phyloP scores from a whole-genome alignment of 2,888 invertebrate genomes.

The Macaria liturata region DNA sequence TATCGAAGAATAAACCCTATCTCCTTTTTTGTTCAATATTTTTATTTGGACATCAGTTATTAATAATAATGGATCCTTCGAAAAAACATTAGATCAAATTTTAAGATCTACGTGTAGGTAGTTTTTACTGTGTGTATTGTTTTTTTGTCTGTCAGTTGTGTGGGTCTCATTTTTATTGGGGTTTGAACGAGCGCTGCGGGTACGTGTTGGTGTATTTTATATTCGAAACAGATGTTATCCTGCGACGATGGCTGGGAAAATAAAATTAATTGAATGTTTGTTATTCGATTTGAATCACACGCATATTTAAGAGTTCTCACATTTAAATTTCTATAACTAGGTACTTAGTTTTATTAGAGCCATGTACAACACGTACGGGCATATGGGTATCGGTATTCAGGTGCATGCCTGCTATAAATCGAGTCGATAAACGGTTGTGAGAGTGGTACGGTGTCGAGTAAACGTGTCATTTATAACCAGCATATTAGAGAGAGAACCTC shows the following conservation, averaged over 20 bases:
- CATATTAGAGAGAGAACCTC: conserved; percentile 45
- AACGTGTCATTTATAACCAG: conserved; percentile 24
- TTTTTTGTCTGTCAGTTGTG: conserved; percentile 73
- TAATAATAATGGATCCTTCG: conserved; percentile 78
- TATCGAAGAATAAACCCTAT: conserved; percentile 64
- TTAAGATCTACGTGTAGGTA: conserved; percentile 73
- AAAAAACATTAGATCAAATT: conserved; percentile 74
- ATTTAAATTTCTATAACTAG: conserved; percentile 46
- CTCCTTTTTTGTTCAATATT: conserved; percentile 65
- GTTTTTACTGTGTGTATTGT: conserved; percentile 27
- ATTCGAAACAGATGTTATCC: conserved; percentile 81
- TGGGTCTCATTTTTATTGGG: conserved; percentile 72
- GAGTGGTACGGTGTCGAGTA: conserved; percentile 15
- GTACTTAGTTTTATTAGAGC: conserved; percentile 36
- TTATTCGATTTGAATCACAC: conserved; percentile 69
- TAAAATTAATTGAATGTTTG: conserved; percentile 78
- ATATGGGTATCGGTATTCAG: conserved; percentile 39
- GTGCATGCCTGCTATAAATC: conserved; percentile 32
- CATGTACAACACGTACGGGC: conserved; percentile 39
- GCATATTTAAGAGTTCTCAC: conserved; percentile 68
- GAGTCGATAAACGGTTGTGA: conserved; percentile 20
- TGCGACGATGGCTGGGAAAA: conserved; percentile 65
- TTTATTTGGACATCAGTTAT: conserved; percentile 81
- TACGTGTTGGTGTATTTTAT: conserved; percentile 71
- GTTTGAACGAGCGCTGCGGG: conserved; percentile 62